Percentiles rank a stretch among this genome's conserved stretches.
Evolutionary conservation across 1,140 invertebrate genomes (phyloP).

Genomic region (Coboldia fuscipes): DNA sequence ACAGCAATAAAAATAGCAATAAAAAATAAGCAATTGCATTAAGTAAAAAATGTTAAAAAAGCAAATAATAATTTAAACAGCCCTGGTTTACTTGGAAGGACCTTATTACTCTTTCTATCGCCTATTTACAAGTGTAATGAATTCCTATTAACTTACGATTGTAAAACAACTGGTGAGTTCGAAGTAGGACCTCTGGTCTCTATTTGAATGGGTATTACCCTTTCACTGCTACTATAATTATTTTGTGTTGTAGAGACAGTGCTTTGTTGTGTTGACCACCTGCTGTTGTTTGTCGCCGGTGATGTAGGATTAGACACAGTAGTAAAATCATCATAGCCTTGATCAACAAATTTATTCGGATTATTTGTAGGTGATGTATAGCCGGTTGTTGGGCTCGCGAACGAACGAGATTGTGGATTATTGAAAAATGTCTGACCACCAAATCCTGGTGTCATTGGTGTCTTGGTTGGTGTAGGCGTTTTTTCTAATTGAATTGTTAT

Average conservation of each 20-base stretch:
- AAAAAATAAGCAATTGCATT: conserved; percentile 7
- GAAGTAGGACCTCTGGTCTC: conserved; percentile 14
- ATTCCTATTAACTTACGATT: conserved; percentile 14
- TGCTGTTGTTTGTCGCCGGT: conserved; percentile 4
- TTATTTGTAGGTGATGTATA: conserved; percentile 5
- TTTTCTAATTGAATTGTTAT: conserved; percentile 28
- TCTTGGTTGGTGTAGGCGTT: conserved; percentile 11
- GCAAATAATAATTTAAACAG: too few species aligned
- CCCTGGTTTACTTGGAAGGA: too few species aligned
- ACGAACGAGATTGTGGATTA: neutral
- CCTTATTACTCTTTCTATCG: too few species aligned
- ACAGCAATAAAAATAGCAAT: neutral
- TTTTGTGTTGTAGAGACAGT: too few species aligned
- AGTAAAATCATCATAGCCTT: conserved; percentile 15
- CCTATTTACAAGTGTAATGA: too few species aligned
- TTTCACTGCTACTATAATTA: conserved; percentile 10
- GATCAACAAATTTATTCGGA: conserved; percentile 22
- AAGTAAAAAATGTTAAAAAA: neutral
- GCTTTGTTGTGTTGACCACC: neutral
- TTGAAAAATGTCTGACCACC: conserved; percentile 1
- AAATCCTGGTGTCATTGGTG: conserved; percentile 7
- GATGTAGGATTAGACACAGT: too few species aligned
- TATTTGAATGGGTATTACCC: conserved; percentile 16
- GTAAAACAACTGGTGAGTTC: conserved; percentile 15
- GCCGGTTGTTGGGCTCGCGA: neutral